phyloP scores from a whole-genome alignment of 2,888 invertebrate genomes.

The Drosophila mercatorum region DNA sequence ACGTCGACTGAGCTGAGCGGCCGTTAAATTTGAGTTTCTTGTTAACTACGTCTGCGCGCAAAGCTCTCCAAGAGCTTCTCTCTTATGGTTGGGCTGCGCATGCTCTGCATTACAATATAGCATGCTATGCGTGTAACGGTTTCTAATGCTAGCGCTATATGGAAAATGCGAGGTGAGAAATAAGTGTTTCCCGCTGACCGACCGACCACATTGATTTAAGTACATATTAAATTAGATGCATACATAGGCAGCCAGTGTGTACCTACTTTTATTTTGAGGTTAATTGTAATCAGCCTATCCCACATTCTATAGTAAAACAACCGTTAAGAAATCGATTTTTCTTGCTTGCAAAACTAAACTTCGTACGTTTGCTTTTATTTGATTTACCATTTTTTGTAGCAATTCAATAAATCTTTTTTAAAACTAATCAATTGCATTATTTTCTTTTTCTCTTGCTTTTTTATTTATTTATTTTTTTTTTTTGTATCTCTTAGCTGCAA shows the following conservation, averaged over 20 bases:
- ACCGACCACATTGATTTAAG: neutral
- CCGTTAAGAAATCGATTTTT: slow-evolving; percentile 42
- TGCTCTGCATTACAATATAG: slow-evolving; percentile 56
- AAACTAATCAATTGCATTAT: slow-evolving; percentile 76
- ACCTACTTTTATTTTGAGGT: neutral
- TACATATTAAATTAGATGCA: neutral
- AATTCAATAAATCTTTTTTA: slow-evolving; percentile 76
- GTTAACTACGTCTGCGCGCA: slow-evolving; percentile 32
- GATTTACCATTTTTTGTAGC: slow-evolving; percentile 62
- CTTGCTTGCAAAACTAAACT: slow-evolving; percentile 76
- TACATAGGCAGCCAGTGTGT: neutral
- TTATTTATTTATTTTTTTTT: slow-evolving; percentile 6
- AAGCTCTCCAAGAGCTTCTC: slow-evolving; percentile 22
- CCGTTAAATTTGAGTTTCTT: slow-evolving; percentile 32
- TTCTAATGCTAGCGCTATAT: slow-evolving; percentile 11
- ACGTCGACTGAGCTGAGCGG: slow-evolving; percentile 55
- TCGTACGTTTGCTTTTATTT: slow-evolving; percentile 64
- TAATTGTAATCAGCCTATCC: neutral
- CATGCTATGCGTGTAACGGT: slow-evolving; percentile 46
- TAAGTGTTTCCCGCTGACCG: neutral
- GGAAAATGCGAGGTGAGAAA: slow-evolving; percentile 31
- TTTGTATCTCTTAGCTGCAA: slow-evolving; percentile 36
- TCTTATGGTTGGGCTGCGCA: slow-evolving; percentile 34
- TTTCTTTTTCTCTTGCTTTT: slow-evolving; percentile 11
- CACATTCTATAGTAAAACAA: slow-evolving; percentile 40